These are phyloP conservation scores for Mongoloraphidia duomilia DNA, from an alignment of 2,888 invertebrate genomes.

Conservation along the genomic window DNA sequence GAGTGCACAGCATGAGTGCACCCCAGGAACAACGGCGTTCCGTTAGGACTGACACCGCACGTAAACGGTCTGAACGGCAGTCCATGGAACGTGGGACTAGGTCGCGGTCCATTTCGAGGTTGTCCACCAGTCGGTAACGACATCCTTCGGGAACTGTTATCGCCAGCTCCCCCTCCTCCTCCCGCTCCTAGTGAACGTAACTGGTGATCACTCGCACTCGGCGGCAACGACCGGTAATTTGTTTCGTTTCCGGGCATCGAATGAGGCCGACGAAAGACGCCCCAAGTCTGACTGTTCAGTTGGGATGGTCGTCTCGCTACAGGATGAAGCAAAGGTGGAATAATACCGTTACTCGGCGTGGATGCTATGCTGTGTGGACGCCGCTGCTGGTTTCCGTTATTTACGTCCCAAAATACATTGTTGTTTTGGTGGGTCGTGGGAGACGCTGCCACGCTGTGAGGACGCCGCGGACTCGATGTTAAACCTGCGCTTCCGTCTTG, in stretches of 20 bases:
- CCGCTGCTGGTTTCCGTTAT: slow-evolving; percentile 15
- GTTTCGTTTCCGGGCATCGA: slow-evolving; percentile 34
- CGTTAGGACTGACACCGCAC: slow-evolving; percentile 30
- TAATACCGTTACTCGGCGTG: slow-evolving; percentile 20
- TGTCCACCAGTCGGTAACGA: slow-evolving; percentile 36
- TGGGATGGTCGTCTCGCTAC: slow-evolving; percentile 38
- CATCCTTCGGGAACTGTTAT: slow-evolving; percentile 28
- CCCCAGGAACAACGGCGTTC: slow-evolving; percentile 31
- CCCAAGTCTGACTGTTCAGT: slow-evolving; percentile 21
- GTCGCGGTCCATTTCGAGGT: slow-evolving; percentile 37
- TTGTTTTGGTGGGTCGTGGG: slow-evolving; percentile 19
- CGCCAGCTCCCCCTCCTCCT: slow-evolving; percentile 1
- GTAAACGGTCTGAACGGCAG: slow-evolving; percentile 32
- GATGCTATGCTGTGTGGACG: slow-evolving; percentile 50
- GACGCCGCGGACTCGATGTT: slow-evolving; percentile 27
- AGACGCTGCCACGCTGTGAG: slow-evolving; percentile 36
- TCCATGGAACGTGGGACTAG: slow-evolving; percentile 48
- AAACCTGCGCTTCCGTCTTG: slow-evolving; percentile 15
- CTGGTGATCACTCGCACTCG: slow-evolving; percentile 47
- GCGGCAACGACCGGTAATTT: slow-evolving; percentile 39
- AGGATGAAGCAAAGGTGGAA: slow-evolving; percentile 37
- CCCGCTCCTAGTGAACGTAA: slow-evolving; percentile 34
- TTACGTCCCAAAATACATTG: neutral
- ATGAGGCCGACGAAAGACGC: slow-evolving; percentile 24
- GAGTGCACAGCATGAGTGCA: slow-evolving; percentile 32